These are phyloP conservation scores for Alouatta palliata DNA, from an alignment of 2,113 vertebrate genomes.

Conservation along the genomic window DNA sequence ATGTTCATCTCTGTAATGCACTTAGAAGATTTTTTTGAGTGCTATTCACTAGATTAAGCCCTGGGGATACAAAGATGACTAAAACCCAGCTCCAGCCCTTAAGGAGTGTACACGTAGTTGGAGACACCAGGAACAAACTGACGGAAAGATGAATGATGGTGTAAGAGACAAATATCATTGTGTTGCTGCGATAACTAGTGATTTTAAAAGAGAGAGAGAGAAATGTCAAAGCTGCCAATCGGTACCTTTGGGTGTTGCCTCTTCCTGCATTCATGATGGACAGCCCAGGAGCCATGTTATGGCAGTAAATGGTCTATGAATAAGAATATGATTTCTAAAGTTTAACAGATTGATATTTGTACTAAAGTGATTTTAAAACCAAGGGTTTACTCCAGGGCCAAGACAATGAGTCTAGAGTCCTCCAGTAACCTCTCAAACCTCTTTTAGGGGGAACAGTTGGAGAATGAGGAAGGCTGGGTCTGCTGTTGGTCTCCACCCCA, in stretches of 20 bases:
- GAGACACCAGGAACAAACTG: not conserved
- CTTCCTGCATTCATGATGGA: not conserved
- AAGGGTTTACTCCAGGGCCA: not conserved
- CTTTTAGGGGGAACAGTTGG: not conserved
- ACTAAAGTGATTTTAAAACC: not conserved
- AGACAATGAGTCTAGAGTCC: not conserved
- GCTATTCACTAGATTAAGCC: not conserved
- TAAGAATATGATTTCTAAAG: not conserved
- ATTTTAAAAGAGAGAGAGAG: not conserved
- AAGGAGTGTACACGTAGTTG: not conserved
- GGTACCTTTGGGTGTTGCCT: not conserved
- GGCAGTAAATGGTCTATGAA: not conserved
- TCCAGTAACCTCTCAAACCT: not conserved
- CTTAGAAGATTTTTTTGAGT: not conserved
- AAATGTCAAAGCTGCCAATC: not conserved
- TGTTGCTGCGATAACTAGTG: too few species aligned
- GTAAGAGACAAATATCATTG: not conserved
- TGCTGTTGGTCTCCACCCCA: not conserved
- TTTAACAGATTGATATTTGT: not conserved
- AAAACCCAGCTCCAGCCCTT: not conserved
- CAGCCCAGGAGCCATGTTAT: not conserved
- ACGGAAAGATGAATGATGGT: not conserved
- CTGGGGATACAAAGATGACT: not conserved
- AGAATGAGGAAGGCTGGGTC: not conserved
- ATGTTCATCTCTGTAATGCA: not conserved